Evolutionary conservation across 2,113 vertebrate genomes (phyloP).

Genomic region (Syngnathus typhle): DNA sequence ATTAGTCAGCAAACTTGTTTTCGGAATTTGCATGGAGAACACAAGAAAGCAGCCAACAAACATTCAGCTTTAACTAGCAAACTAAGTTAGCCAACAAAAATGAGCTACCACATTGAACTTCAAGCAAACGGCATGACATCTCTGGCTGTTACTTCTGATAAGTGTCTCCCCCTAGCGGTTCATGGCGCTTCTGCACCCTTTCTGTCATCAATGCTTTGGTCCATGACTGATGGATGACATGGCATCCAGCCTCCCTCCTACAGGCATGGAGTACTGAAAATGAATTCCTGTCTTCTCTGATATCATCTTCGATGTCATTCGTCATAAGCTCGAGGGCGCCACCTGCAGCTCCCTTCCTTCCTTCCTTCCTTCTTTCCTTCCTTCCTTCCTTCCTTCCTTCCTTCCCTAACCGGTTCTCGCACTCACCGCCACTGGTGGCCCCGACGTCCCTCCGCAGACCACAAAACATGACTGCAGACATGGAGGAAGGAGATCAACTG

Average conservation of each 20-base stretch:
- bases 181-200: neutral
- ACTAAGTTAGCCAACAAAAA: too few species aligned
- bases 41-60: neutral
- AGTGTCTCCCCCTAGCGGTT: neutral
- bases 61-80: neutral
- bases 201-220: too few species aligned
- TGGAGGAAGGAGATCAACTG: slow-evolving; percentile 34
- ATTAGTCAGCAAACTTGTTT: neutral
- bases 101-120: too few species aligned
- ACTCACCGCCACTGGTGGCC: slow-evolving; percentile 58
- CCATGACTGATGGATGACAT: neutral
- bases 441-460: slow-evolving; percentile 59
- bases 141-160: too few species aligned
- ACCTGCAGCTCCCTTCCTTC: neutral
- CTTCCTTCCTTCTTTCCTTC: too few species aligned
- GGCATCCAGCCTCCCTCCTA: neutral
- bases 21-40: neutral
- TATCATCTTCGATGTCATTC: neutral
- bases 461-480: slow-evolving; percentile 67
- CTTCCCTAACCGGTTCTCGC: neutral
- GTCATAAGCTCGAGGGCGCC: neutral
- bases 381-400: neutral
- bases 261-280: neutral
- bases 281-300: neutral
- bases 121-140: too few species aligned